A percentile compares a stretch with the other conserved stretches of the same genome.
Conservation (phyloP, 1,140 invertebrate genomes). For the Papilio polyxenes region DNA sequence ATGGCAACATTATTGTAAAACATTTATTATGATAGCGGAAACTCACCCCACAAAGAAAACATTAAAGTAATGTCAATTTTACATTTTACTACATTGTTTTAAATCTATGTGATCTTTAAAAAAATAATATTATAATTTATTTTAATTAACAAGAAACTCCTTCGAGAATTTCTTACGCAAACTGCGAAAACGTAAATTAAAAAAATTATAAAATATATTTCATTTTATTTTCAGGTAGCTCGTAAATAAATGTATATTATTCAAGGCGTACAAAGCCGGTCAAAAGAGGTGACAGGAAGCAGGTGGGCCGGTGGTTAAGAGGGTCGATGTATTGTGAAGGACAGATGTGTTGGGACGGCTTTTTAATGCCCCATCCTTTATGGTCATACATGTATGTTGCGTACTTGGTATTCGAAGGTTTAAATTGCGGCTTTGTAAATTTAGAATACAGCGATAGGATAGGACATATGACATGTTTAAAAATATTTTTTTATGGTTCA, state of each 20-base stretch:
- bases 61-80: too few relatives aligned
- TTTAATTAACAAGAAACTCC: not conserved
- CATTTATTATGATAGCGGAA: too few relatives aligned
- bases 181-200: not conserved
- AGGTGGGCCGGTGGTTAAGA: conserved; percentile 49
- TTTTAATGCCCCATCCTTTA: conserved; percentile 51
- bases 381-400: conserved; percentile 45
- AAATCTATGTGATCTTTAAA: not conserved
- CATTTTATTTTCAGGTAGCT: not conserved
- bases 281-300: conserved; percentile 52
- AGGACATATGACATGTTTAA: not conserved
- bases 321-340: conserved; percentile 56
- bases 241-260: conserved; percentile 26
- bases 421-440: not conserved
- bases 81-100: too few relatives aligned
- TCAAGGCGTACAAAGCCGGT: conserved; percentile 33
- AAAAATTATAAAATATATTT: not conserved
- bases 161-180: not conserved
- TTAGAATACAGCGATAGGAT: not conserved
- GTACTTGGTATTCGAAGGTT: not conserved
- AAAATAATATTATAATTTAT: not conserved
- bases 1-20: too few relatives aligned
- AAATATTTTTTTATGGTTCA: not conserved
- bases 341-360: conserved; percentile 56
- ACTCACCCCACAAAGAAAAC: too few relatives aligned